Base-by-base conservation (phyloP, 1,140 invertebrate species). In the Coenobita brevimanus region DNA sequence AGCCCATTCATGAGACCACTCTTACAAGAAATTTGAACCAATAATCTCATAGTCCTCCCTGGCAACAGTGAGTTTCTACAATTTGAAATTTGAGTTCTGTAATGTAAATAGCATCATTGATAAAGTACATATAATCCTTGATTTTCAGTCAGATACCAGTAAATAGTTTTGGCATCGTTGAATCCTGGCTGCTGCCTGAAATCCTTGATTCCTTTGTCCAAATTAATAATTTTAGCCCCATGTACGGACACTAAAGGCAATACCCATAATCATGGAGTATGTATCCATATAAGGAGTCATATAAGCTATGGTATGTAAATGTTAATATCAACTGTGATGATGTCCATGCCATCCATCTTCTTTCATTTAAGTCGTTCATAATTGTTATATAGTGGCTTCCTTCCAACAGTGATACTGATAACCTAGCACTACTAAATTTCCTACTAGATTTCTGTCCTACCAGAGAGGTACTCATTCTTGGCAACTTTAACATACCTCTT, bases 31-130 rank as follows among this genome's bases (percentile, higher is more conserved):
- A n/a, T n/a, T n/a, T n/a, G n/a, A n/a, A n/a, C n/a, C n/a, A n/a
- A n/a, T n/a, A n/a, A n/a, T n/a, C n/a, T n/a, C n/a, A n/a, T n/a
- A 76, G 54, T 43, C 41, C 73, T 62, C 21, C n/a, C 69, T 13
- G 33, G 41, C 54, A 46, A 46, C 73, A 76, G 54, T 33, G 36
- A n/a, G 33, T 3, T 76, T 76, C 54, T 3, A 36, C 36, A 79
- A 54, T 79, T 27, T 54, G 27, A 79, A 33, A n/a, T 36, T 79
- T 64, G 76, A 24, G 33, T 79, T 27, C 33, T 36, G 33, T 10
- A 79, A 79, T 79, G 76, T 79, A n/a, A 79, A 79, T 79, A 64
- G 76, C n/a, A 24, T 79, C 24, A 30, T 54, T 21, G 46, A 64
- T 41, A 79, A 79, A 79, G 3, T 79, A 64, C 24, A 33, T 3